These are phyloP conservation scores for Takifugu rubripes DNA, from an alignment of 2,797 vertebrate species.

Conservation along the genomic window DNA sequence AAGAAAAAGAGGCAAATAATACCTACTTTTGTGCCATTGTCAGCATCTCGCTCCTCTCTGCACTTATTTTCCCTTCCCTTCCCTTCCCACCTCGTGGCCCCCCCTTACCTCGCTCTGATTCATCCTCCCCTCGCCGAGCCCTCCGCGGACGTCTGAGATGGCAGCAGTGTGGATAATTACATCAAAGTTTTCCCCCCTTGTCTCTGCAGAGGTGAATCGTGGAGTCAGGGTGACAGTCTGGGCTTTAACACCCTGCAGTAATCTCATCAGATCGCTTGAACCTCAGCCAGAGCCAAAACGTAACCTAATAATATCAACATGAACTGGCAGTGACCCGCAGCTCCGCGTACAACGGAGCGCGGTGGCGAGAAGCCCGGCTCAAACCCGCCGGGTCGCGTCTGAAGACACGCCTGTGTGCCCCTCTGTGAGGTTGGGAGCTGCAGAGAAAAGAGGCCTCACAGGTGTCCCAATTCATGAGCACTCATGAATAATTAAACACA, in stretches of 20 bases:
- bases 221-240: conserved; percentile 68
- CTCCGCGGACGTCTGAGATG: conserved; percentile 53
- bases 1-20: conserved; percentile 53
- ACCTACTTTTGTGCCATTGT: conserved; percentile 57
- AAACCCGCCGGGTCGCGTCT: conserved; percentile 62
- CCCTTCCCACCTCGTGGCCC: conserved; percentile 8
- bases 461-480: conserved; percentile 71
- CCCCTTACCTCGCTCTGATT: conserved; percentile 23
- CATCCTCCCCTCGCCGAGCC: conserved; percentile 35
- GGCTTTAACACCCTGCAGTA: conserved; percentile 64
- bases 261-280: conserved; percentile 73
- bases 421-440: conserved; percentile 22
- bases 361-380: conserved; percentile 52
- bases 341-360: conserved; percentile 38
- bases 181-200: conserved; percentile 63
- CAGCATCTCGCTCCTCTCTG: conserved; percentile 16
- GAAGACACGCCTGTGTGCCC: conserved; percentile 32
- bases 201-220: conserved; percentile 77
- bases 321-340: conserved; percentile 68
- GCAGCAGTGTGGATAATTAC: conserved; percentile 67
- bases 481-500: conserved; percentile 74
- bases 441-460: conserved; percentile 56
- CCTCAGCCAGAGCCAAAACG: conserved; percentile 52
- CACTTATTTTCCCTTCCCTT: conserved; percentile 1
- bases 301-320: conserved; percentile 67